These are phyloP conservation scores for Lipophrys pholis DNA, from an alignment of 2,113 vertebrate genomes.

Conservation along the genomic window DNA sequence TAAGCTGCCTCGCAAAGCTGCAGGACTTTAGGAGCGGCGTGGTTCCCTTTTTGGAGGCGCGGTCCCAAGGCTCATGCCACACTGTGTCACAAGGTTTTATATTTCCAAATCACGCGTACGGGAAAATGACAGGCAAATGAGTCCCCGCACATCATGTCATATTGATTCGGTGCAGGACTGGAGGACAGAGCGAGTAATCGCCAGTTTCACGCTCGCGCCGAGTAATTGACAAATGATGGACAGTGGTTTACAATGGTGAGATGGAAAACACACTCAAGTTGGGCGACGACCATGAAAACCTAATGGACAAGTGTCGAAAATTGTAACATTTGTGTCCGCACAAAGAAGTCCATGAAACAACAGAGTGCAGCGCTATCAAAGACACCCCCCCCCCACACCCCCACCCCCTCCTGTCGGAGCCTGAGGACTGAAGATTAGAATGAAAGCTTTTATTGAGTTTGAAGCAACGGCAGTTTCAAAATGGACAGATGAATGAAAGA, in stretches of 20 bases:
- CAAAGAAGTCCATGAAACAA: conserved; percentile 41
- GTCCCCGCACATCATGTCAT: conserved; percentile 70
- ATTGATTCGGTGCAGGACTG: conserved; percentile 62
- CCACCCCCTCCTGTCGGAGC: conserved; percentile 1
- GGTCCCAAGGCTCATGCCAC: conserved; percentile 8
- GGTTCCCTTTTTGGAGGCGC: conserved; percentile 11
- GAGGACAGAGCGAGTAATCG: conserved; percentile 70
- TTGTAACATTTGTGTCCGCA: conserved; percentile 42
- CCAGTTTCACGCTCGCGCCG: conserved; percentile 62
- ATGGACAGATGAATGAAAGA: conserved; percentile 32
- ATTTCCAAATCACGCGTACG: conserved; percentile 55
- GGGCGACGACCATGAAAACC: conserved; percentile 37
- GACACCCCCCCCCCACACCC: not conserved
- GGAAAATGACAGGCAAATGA: conserved; percentile 72
- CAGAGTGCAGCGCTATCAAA: conserved; percentile 32
- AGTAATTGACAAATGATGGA: conserved; percentile 56
- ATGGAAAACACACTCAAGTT: conserved; percentile 17
- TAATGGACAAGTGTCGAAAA: conserved; percentile 62
- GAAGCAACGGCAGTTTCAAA: conserved; percentile 42
- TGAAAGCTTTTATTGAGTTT: conserved; percentile 48
- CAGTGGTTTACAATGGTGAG: conserved; percentile 35
- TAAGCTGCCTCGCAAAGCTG: conserved; percentile 62
- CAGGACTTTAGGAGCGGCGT: conserved; percentile 17
- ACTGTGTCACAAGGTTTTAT: conserved; percentile 67
- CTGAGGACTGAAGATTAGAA: conserved; percentile 50